Evolutionary conservation across 2,797 vertebrate genomes (phyloP).

Genomic region (Gastrophryne carolinensis): DNA sequence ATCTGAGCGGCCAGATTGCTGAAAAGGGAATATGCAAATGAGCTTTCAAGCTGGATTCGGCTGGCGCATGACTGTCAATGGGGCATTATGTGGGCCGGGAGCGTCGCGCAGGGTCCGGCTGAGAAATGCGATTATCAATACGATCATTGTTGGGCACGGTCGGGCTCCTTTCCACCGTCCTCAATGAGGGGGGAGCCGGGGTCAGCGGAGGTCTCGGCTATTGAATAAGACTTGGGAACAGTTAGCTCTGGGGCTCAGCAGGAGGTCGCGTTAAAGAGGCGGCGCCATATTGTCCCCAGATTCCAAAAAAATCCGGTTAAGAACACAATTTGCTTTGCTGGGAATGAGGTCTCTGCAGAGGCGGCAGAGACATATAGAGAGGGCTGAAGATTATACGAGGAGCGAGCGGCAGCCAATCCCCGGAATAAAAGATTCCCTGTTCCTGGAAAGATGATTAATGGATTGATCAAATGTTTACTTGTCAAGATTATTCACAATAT

Average conservation of each 20-base stretch:
- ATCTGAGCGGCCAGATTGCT: background rate
- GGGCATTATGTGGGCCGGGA: background rate
- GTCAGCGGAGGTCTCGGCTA: background rate
- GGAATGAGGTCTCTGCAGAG: background rate
- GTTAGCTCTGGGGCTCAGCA: background rate
- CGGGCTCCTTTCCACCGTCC: background rate
- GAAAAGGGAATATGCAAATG: slow-evolving; percentile 35
- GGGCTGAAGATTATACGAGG: too few species aligned
- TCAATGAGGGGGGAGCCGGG: background rate
- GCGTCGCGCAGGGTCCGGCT: slow-evolving; percentile 13
- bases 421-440: too few species aligned
- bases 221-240: background rate
- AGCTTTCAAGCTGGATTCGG: background rate
- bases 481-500: too few species aligned
- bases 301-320: background rate
- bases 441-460: too few species aligned
- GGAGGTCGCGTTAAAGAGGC: background rate
- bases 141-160: slow-evolving; percentile 19
- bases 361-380: background rate
- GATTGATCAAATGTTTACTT: too few species aligned
- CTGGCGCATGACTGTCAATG: slow-evolving; percentile 24
- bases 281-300: background rate
- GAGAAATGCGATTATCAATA: slow-evolving; percentile 34
- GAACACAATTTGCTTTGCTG: background rate
- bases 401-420: too few species aligned